Base-by-base conservation (phyloP, 1,140 invertebrate species). In the Steinernema khuongi region DNA sequence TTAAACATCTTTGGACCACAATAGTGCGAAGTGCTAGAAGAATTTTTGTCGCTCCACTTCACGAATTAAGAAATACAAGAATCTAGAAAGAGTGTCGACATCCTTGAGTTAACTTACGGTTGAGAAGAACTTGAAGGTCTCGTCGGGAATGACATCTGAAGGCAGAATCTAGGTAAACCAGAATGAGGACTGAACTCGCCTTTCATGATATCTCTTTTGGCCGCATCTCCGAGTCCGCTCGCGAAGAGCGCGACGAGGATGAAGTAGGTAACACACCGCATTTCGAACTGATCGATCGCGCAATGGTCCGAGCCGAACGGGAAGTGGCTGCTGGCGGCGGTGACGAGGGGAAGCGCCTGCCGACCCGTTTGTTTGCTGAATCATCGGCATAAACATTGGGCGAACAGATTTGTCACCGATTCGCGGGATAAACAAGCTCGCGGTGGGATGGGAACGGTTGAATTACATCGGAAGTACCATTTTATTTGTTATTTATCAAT, bases 51-150 rank as follows among this genome's bases (percentile, higher is more conserved):
- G 36, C n/a, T 41, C n/a, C n/a, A 41, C 36, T 41, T n/a, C 7
- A 41, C 7, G 7, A 7, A n/a, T n/a, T 41, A 7, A n/a, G n/a
- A 41, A 41, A 41, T 41, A n/a, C 7, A n/a, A 41, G 36, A 41
- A 41, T 22, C 14, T 22, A 17, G 7, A n/a, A 7, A 22, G 26
- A 60, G 4, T 60, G 4, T 7, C 4, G 22, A 60, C 14, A 60
- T n/a, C n/a, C n/a, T n/a, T n/a, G n/a, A 60, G 22, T 22, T 7
- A 26, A 26, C 50, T 14, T 7, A 60, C 50, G 14, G 7, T 60
- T 14, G 4, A n/a, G 50, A 60, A 60, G 50, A 60, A 60, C 50
- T 60, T 60, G 50, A 60, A 60, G 50, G 26, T 60, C 50, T 60
- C 50, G 22, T 60, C 50, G 11, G 50, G 50, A 22, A 60, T 60